phyloP scores from a whole-genome alignment of 2,113 vertebrate genomes.

The Otocyon megalotis region DNA sequence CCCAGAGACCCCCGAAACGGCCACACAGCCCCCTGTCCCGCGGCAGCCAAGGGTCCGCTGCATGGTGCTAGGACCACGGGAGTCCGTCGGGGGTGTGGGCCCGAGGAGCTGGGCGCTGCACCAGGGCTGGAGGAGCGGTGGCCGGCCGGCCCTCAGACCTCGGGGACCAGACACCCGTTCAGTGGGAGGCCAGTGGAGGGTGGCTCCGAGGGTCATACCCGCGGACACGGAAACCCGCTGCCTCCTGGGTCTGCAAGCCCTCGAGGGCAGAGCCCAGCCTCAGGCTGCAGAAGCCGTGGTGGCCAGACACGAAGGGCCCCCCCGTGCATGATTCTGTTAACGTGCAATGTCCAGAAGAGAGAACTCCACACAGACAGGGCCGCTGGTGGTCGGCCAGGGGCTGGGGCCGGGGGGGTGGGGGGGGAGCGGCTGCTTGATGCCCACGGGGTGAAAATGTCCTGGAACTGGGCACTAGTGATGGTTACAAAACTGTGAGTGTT shows the following conservation, averaged over 20 bases:
- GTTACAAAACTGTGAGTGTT: not conserved
- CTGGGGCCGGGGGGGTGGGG: rapidly evolving
- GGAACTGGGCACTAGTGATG: rapidly evolving
- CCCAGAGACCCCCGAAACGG: rapidly evolving
- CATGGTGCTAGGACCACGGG: rapidly evolving
- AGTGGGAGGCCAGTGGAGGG: not conserved
- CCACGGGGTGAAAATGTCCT: rapidly evolving
- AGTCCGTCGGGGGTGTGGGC: not conserved
- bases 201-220: not conserved
- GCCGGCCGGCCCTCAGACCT: rapidly evolving
- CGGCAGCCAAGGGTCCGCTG: no score
- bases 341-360: rapidly evolving
- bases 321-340: rapidly evolving
- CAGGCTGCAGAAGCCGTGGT: rapidly evolving
- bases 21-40: rapidly evolving
- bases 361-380: not conserved
- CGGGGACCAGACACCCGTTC: not conserved
- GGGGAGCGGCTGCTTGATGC: rapidly evolving
- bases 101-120: not conserved
- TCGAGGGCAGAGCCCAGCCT: rapidly evolving
- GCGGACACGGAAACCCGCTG: not conserved
- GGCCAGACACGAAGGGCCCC: not conserved
- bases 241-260: rapidly evolving
- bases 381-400: rapidly evolving
- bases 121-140: not conserved